Conservation (phyloP, 2,113 vertebrate genomes). For the Diadophis punctatus region DNA sequence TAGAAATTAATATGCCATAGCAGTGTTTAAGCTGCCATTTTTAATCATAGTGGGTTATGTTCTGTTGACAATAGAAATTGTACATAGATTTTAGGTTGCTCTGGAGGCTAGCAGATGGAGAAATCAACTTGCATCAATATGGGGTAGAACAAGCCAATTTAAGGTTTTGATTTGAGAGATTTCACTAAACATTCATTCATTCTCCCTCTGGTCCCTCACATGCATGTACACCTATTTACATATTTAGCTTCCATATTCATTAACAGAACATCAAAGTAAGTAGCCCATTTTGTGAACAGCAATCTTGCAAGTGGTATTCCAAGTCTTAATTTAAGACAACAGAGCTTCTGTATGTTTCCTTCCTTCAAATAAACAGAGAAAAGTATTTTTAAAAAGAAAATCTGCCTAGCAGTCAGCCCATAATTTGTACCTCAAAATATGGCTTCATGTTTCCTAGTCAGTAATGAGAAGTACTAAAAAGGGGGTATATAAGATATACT, state of each 20-base stretch:
- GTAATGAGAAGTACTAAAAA: constrained; percentile 41
- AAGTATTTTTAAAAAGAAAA: constrained; percentile 72
- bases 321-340: constrained; percentile 74
- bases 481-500: constrained; percentile 18
- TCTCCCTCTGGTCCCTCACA: constrained; percentile 15
- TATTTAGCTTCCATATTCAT: constrained; percentile 60
- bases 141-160: constrained; percentile 74
- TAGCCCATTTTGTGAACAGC: constrained; percentile 77
- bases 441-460: constrained; percentile 71
- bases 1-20: constrained; percentile 69
- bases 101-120: constrained; percentile 62
- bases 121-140: constrained; percentile 66
- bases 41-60: constrained; percentile 70
- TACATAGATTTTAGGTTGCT: constrained; percentile 61
- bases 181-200: constrained; percentile 61
- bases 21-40: constrained; percentile 75
- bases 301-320: constrained; percentile 63
- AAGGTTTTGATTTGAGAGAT: constrained; percentile 73
- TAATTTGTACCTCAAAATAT: constrained; percentile 73
- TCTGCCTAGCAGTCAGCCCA: constrained; percentile 67
- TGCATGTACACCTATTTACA: background rate
- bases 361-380: constrained; percentile 66
- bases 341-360: constrained; percentile 77
- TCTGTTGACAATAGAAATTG: constrained; percentile 71
- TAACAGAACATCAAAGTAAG: constrained; percentile 80